phyloP scores from a whole-genome alignment of 2,888 invertebrate genomes.

The Petrolisthes manimaculis region DNA sequence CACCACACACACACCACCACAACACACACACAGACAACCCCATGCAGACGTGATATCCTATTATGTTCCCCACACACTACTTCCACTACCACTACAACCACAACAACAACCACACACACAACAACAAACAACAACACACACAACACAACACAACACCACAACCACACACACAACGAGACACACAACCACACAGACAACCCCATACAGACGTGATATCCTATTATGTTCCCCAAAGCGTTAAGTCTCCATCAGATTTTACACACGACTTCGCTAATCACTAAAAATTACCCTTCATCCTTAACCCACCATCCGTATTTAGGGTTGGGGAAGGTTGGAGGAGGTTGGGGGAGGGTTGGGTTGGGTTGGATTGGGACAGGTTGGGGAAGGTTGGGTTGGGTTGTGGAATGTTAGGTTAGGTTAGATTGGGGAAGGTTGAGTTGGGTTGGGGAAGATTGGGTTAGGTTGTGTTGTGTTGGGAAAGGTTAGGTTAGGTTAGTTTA shows the following conservation, averaged over 20 bases:
- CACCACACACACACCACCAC: background rate
- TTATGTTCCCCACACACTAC: background rate
- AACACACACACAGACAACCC: background rate
- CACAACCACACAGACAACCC: background rate
- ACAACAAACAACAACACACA: background rate
- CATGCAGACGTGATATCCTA: background rate
- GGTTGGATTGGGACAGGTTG: too few species aligned
- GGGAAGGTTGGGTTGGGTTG: too few species aligned
- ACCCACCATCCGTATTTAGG: background rate
- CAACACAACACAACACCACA: background rate
- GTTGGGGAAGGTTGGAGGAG: background rate
- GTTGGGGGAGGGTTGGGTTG: too few species aligned
- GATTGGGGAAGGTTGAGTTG: too few species aligned
- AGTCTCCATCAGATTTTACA: constrained; percentile 21
- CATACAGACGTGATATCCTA: background rate
- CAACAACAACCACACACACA: constrained; percentile 3
- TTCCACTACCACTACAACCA: background rate
- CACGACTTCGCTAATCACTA: constrained; percentile 28
- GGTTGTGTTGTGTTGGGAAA: background rate
- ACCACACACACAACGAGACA: background rate
- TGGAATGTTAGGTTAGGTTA: too few species aligned
- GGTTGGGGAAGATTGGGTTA: too few species aligned
- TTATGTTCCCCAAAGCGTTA: background rate
- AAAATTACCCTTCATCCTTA: constrained; percentile 46
- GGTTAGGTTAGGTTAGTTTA: too few species aligned